Evolutionary conservation across 1,140 invertebrate species (phyloP), one percentile per base, ranked within the genome.

Genomic region (Lasaia peninsularis): DNA sequence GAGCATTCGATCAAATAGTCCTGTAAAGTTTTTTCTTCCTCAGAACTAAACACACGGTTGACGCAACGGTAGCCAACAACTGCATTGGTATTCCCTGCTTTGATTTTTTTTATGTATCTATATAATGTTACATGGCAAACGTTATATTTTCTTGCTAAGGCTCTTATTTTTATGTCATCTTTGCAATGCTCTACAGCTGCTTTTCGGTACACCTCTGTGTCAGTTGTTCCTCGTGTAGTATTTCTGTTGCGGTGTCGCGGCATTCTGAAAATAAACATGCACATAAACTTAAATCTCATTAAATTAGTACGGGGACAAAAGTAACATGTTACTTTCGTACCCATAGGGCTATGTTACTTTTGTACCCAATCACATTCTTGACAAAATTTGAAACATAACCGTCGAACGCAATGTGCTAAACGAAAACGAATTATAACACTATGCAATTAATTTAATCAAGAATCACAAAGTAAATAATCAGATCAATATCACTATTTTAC

Each of bases 1-100:
- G 60, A 65, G 57, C 60, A 69, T 32, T 58, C 33, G 24, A 65
- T 60, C 24, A 69, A 58, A 65, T 69, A 64, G 37, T 69, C 63
- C 1, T 35, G 53, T 60, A 69, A 56, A 60, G 11, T 24, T 34
- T 12, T 60, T 65, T 65, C 56, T 32, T 69, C 54, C 1, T 60
- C 11, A 55, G 16, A 35, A 52, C 31, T 64, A 33, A 61, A n/a
- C n/a, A n/a, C n/a, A 64, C 44, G 31, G 44, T 61, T 67, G 49
- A 59, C 56, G 57, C 48, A 59, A 59, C 60, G 57, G 44, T 63
- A 60, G 37, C 58, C 61, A 14, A 67, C 65, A 28, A 55, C 34
- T 35, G 57, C 57, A 24, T 33, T 60, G 53, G 59, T 66, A 66
- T 62, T 66, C 57, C 58, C 55, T 58, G 51, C 55, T 59, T 59